Percentiles rank a stretch among this genome's conserved stretches.
These are phyloP conservation scores for Synanthedon formicaeformis DNA, from an alignment of 2,888 invertebrate genomes.

Conservation along the genomic window DNA sequence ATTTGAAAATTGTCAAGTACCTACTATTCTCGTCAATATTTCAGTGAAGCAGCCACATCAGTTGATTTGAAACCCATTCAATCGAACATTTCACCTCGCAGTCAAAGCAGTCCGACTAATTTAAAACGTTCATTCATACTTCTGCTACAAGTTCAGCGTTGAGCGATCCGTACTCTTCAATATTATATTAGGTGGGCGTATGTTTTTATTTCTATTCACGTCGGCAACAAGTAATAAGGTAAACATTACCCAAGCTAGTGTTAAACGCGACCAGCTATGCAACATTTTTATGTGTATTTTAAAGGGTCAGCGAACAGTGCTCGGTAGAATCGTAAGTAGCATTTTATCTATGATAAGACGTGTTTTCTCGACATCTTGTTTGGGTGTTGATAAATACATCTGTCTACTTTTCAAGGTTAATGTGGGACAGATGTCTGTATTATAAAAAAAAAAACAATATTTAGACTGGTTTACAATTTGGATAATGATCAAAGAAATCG, in stretches of 20 bases:
- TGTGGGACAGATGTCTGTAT: no score
- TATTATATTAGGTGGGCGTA: slow-evolving; percentile 33
- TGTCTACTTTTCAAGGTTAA: no score
- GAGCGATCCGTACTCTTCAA: slow-evolving; percentile 24
- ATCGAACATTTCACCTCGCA: slow-evolving; percentile 6
- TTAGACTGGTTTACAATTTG: no score
- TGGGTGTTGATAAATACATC: no score
- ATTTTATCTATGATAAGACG: slow-evolving; percentile 15
- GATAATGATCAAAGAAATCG: no score
- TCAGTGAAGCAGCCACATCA: background rate
- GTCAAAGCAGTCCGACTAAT: slow-evolving; percentile 18
- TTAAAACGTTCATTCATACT: slow-evolving; percentile 23
- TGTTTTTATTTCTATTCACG: slow-evolving; percentile 52
- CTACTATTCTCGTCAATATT: no score
- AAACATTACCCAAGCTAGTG: slow-evolving; percentile 49
- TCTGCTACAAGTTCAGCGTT: slow-evolving; percentile 18
- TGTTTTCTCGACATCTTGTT: slow-evolving; percentile 2
- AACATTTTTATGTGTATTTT: slow-evolving; percentile 2
- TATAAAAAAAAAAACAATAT: no score
- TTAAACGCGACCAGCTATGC: slow-evolving; percentile 25
- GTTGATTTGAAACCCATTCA: no score
- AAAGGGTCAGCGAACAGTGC: no score
- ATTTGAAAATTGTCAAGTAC: no score
- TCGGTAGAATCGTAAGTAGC: no score
- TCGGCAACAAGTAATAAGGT: slow-evolving; percentile 55